These are phyloP conservation scores for Sinonovacula constricta DNA, from an alignment of 1,140 invertebrate genomes.

Conservation along the genomic window DNA sequence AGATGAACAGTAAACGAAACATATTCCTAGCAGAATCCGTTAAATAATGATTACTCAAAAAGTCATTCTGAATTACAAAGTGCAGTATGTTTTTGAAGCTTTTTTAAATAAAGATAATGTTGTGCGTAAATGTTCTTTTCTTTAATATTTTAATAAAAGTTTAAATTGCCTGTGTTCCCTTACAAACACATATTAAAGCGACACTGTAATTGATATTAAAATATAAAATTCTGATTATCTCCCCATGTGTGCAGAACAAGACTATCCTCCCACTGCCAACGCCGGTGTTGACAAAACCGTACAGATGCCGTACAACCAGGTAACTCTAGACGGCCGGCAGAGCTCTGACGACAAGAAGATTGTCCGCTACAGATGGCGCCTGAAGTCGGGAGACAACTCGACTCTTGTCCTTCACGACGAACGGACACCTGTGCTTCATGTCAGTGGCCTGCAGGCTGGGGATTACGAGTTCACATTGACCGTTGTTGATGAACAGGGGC, in stretches of 20 bases:
- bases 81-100: no score
- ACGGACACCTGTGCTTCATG: neutral
- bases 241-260: neutral
- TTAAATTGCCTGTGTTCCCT: no score
- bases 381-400: neutral
- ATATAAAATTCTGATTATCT: no score
- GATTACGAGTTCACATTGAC: conserved; percentile 25
- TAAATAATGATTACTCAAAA: no score
- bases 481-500: conserved; percentile 20
- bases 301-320: conserved; percentile 20
- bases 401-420: neutral
- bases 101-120: no score
- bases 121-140: no score
- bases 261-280: conserved; percentile 14
- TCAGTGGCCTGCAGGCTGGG: neutral
- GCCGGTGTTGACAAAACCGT: conserved; percentile 20
- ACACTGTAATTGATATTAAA: no score
- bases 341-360: conserved; percentile 21
- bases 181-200: no score
- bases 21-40: no score
- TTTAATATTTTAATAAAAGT: no score
- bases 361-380: conserved; percentile 15
- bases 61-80: no score
- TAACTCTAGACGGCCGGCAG: conserved; percentile 13
- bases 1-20: no score